Evolutionary conservation across 2,888 invertebrate species (phyloP).

Genomic region (Smittia sp.): DNA sequence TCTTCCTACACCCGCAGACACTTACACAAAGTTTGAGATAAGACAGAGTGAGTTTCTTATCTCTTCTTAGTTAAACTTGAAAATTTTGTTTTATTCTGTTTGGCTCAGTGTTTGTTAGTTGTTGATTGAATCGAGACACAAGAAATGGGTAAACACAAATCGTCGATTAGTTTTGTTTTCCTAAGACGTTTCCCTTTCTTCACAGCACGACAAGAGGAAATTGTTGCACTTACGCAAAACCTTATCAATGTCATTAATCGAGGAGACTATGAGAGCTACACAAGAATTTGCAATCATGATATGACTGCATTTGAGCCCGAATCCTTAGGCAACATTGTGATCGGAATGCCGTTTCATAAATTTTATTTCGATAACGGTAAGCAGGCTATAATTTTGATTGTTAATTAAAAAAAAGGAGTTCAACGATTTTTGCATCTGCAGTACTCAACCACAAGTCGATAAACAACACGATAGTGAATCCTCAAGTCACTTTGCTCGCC

Average conservation of each 20-base stretch:
- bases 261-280: conserved; percentile 18
- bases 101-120: too few relatives aligned
- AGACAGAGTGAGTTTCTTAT: background rate
- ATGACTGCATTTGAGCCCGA: conserved; percentile 28
- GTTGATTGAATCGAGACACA: too few relatives aligned
- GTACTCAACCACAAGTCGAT: conserved; percentile 19
- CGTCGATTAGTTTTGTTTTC: too few relatives aligned
- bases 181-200: too few relatives aligned
- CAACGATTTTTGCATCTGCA: background rate
- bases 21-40: too few relatives aligned
- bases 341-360: conserved; percentile 29
- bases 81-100: too few relatives aligned
- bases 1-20: too few relatives aligned
- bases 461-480: conserved; percentile 33
- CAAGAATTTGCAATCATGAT: conserved; percentile 18
- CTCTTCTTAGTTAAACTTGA: too few relatives aligned
- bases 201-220: too few relatives aligned
- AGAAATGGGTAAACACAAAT: background rate
- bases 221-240: background rate
- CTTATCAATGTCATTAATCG: conserved; percentile 27
- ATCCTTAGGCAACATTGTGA: conserved; percentile 26
- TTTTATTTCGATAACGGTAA: conserved; percentile 37
- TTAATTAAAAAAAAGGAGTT: background rate
- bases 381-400: background rate
- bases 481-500: conserved; percentile 1